phyloP scores from a whole-genome alignment of 1,140 invertebrate species.

The Pantala flavescens region DNA sequence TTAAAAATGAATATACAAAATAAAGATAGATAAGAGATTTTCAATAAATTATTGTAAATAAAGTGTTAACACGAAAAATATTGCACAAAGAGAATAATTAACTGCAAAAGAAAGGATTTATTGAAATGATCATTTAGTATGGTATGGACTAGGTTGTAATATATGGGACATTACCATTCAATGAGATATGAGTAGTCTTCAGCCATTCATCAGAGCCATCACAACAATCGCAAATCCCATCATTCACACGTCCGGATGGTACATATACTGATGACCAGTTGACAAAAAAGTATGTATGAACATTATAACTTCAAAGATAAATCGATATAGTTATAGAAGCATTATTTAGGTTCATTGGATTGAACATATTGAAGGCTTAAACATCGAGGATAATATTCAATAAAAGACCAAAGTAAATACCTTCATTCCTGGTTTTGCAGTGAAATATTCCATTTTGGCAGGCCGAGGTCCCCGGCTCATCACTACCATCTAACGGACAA shows the following conservation, averaged over 20 bases:
- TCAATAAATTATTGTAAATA: not conserved
- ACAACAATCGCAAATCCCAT: constrained; percentile 88
- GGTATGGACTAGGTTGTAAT: not conserved
- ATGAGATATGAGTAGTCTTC: constrained; percentile 21
- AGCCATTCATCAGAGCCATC: constrained; percentile 69
- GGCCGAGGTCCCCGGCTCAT: constrained; percentile 85
- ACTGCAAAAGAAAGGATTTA: not conserved
- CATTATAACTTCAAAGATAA: too few relatives aligned
- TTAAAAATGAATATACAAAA: not conserved
- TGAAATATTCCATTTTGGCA: constrained; percentile 73
- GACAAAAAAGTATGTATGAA: not conserved
- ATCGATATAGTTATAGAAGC: too few relatives aligned
- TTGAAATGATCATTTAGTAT: not conserved
- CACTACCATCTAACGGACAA: constrained; percentile 68
- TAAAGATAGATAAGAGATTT: not conserved
- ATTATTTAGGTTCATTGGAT: too few relatives aligned
- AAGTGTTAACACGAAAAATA: not conserved
- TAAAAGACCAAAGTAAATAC: constrained; percentile 18
- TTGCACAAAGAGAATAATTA: not conserved
- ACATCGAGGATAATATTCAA: constrained; percentile 13
- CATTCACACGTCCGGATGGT: constrained; percentile 69
- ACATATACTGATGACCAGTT: constrained; percentile 30
- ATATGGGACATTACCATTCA: not conserved
- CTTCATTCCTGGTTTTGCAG: constrained; percentile 48
- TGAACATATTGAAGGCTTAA: too few relatives aligned